A percentile compares a stretch with the other conserved stretches of the same genome.
Evolutionary conservation across 2,888 invertebrate genomes (phyloP).

Genomic region (Empis livida): DNA sequence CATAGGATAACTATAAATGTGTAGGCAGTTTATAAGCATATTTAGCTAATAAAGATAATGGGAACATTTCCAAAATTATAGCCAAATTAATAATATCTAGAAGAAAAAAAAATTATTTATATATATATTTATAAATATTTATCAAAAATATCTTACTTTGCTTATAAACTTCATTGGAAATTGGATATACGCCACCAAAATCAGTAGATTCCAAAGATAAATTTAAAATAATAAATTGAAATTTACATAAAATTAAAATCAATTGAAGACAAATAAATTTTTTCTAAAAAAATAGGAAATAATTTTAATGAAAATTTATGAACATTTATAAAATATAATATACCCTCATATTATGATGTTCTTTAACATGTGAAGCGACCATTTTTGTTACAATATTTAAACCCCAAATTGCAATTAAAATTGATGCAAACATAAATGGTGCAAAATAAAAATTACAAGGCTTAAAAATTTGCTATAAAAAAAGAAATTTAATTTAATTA

Average conservation of each 20-base stretch:
- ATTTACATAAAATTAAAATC: constrained; percentile 28
- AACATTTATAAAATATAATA: neutral
- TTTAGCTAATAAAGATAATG: constrained; percentile 29
- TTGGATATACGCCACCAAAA: constrained; percentile 26
- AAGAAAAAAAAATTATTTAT: constrained; percentile 1
- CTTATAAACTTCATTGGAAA: constrained; percentile 29
- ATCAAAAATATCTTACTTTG: constrained; percentile 22
- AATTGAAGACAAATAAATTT: constrained; percentile 31
- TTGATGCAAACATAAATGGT: constrained; percentile 29
- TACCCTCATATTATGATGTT: neutral
- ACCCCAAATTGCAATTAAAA: constrained; percentile 31
- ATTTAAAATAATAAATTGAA: constrained; percentile 28
- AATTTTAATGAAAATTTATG: neutral
- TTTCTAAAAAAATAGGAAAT: constrained; percentile 15
- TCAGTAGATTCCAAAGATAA: constrained; percentile 20
- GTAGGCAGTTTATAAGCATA: constrained; percentile 26
- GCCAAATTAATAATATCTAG: constrained; percentile 29
- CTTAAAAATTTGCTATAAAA: constrained; percentile 20
- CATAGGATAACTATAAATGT: too few species aligned
- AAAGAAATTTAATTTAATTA: constrained; percentile 2
- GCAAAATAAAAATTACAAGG: constrained; percentile 26
- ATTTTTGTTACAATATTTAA: constrained; percentile 29
- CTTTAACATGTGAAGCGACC: constrained; percentile 12
- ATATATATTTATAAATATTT: neutral
- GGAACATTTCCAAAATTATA: constrained; percentile 29